Evolutionary conservation across 2,888 invertebrate genomes (phyloP), one percentile per base, ranked within the genome.

Genomic region (Cataglyphis altisquamis): DNA sequence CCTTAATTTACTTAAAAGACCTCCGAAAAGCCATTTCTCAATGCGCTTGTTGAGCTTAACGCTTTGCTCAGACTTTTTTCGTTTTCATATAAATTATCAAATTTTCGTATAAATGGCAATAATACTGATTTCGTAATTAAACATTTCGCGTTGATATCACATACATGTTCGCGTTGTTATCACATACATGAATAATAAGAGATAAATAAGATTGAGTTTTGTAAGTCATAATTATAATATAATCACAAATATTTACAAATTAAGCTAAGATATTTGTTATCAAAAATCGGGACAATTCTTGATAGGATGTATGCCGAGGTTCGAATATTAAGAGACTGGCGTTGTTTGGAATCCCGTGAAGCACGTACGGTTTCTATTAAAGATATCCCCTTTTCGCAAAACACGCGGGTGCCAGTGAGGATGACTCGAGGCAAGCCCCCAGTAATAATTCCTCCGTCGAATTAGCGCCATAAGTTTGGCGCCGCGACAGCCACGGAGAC

Each of bases 401-500:
- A 93, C 92, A 93, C 92, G 86, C 90, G 86, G 90, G 90, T 88
- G 86, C 84, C 78, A 85, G 82, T 48, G 89, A 89, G 86, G 84
- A 73, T 89, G 90, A 91, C 90, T 91, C 86, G 88, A 91, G 91
- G 91, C 92, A 60, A 92, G 92, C 92, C 93, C 93, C 91, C 91
- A 91, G 94, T 92, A 94, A 94, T 94, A 94, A 94, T 93, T 94
- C 90, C 91, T 93, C 91, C 88, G 91, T 89, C 92, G 94, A 94
- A 94, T 94, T 94, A 94, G 94, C 94, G 91, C 93, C 94, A 94
- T 94, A 94, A 94, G 94, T 94, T 94, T 91, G 88, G 90, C 91
- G 91, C 91, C 91, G 91, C 90, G 93, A 93, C 94, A 94, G 92
- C 88, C 92, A 87, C 92, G 92, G 92, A 91, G 92, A 94, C 94